Conservation (phyloP, 35 echinoderm and acorn worm genomes). For the Anneissia japonica region DNA sequence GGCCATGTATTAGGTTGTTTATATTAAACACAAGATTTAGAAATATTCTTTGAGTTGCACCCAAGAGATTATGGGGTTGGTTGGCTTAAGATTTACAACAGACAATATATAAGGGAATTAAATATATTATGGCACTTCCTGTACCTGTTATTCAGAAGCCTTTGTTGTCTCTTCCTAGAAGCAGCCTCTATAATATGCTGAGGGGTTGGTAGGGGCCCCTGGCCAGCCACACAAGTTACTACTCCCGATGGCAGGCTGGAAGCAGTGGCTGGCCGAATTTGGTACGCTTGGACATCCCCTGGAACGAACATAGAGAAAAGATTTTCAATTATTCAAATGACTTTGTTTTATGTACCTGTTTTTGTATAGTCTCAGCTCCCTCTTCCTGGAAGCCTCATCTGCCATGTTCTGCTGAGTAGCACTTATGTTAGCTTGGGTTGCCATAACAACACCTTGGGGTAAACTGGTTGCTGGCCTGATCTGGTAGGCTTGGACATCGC, state of each 20-base stretch:
- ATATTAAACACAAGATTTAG: no score
- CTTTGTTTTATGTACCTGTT: conserved; percentile 53
- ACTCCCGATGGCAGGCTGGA: background rate
- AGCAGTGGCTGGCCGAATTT: background rate
- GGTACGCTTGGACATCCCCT: conserved; percentile 4
- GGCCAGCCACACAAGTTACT: background rate
- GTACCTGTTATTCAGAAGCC: background rate
- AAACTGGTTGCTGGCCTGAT: conserved; percentile 88
- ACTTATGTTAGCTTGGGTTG: conserved; percentile 63
- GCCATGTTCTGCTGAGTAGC: conserved; percentile 41
- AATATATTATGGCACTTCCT: background rate
- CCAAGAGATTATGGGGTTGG: no score
- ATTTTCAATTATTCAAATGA: background rate
- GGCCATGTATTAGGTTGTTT: no score
- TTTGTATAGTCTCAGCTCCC: conserved; percentile 90
- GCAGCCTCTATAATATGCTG: background rate
- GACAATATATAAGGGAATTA: no score
- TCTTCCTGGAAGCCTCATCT: conserved; percentile 81
- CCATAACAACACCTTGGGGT: conserved; percentile 97
- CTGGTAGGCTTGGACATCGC: conserved; percentile 95
- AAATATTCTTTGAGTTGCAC: no score
- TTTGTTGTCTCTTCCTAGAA: conserved; percentile 1
- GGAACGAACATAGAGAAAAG: background rate
- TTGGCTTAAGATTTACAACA: no score
- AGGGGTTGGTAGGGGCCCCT: background rate